phyloP scores from a whole-genome alignment of 23 tunicate genomes.

The Trididemnum nubilum region DNA sequence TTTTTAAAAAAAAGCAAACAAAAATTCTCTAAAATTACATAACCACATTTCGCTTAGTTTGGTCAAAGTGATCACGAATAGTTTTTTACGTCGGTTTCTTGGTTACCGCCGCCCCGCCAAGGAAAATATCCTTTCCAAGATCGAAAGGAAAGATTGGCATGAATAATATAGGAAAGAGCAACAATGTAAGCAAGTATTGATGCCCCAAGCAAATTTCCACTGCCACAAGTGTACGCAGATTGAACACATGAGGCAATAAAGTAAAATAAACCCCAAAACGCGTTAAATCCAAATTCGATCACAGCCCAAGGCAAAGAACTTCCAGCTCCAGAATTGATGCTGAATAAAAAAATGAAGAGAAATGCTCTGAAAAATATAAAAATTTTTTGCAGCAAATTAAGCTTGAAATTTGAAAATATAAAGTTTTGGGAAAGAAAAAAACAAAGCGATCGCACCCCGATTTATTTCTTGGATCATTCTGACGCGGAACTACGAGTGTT shows the following conservation, averaged over 20 bases:
- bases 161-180: constrained; percentile 35
- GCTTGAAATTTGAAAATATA: not conserved
- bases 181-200: constrained; percentile 45
- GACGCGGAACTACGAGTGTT: too few relatives aligned
- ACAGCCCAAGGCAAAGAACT: constrained; percentile 45
- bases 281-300: constrained; percentile 62
- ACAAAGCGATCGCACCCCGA: too few relatives aligned
- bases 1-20: too few relatives aligned
- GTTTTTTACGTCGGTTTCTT: too few relatives aligned
- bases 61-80: too few relatives aligned
- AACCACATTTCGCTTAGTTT: too few relatives aligned
- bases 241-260: constrained; percentile 69
- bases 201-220: constrained; percentile 16
- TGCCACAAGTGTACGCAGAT: constrained; percentile 31
- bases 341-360: constrained; percentile 32
- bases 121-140: constrained; percentile 54
- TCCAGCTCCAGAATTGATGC: constrained; percentile 37
- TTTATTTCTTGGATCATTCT: too few relatives aligned
- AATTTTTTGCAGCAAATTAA: not conserved
- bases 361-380: constrained; percentile 30
- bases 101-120: too few relatives aligned
- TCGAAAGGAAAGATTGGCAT: constrained; percentile 44
- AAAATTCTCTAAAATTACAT: too few relatives aligned
- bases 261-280: constrained; percentile 69
- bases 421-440: not conserved